Evolutionary conservation across 2,113 vertebrate species (phyloP), one percentile per base, ranked within the genome.

Genomic region (Nothoprocta pentlandii): DNA sequence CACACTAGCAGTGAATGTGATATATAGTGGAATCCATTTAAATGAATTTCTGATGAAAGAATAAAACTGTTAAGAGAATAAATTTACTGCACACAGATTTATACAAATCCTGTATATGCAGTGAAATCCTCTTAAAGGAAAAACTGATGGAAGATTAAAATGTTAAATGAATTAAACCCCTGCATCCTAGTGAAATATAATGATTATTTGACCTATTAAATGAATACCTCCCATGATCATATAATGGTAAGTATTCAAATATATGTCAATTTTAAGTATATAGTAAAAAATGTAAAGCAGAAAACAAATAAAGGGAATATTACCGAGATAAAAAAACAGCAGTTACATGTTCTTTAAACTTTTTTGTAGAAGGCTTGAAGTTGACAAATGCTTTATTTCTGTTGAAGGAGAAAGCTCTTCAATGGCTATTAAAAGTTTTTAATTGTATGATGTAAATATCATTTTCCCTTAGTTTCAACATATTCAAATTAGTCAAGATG

Each of bases 41-140:
- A 98, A 98, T 97, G 95, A 98, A 98, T 98, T 98, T 98, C 97
- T 98, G 97, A 98, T 98, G 97, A 97, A 98, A 98, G 95, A 97
- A 97, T 98, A 98, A 98, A 98, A 98, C 95, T 98, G 97, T 96
- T 98, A 97, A 96, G 96, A 94, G 97, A 97, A 97, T 96, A 97
- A 98, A 98, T 98, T 98, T 97, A 97, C 93, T 97, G 97, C 96
- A 94, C 79, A 91, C 91, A 96, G 97, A 98, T 98, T 98, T 97
- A 97, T 97, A 97, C 97, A 98, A 98, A 98, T 97, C 97, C 97
- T 74, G 51, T 97, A 95, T 96, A 94, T 97, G 94, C 93, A 92
- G 56, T 93, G 92, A 97, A 98, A 98, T 98, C 97, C 97, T 97
- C 97, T 97, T 97, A 97, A 97, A 98, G 95, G 94, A 98, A 98